phyloP scores from a whole-genome alignment of 2,888 invertebrate genomes.

The Geophilus truncorum region DNA sequence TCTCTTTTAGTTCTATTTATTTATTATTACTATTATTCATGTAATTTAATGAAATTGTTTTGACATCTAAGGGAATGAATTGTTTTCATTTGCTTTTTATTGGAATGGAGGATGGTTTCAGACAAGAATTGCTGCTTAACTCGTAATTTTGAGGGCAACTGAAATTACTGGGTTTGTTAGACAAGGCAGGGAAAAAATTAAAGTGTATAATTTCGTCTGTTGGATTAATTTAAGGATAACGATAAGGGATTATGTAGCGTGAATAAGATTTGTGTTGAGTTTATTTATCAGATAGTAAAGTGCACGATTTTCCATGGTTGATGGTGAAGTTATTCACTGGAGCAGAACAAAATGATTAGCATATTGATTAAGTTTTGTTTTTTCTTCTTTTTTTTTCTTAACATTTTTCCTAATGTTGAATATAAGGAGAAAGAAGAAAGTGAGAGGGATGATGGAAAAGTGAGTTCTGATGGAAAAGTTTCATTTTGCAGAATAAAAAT shows the following conservation, averaged over 20 bases:
- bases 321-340: constrained; percentile 18
- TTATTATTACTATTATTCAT: too few relatives aligned
- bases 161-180: neutral
- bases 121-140: neutral
- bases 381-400: neutral
- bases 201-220: constrained; percentile 10
- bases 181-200: neutral
- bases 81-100: neutral
- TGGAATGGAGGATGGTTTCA: neutral
- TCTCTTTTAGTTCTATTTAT: too few relatives aligned
- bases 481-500: neutral
- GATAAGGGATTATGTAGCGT: constrained; percentile 25
- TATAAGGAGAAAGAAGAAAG: neutral
- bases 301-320: constrained; percentile 25
- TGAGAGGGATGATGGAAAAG: neutral
- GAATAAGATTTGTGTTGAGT: constrained; percentile 17
- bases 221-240: constrained; percentile 25
- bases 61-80: neutral
- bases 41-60: too few relatives aligned
- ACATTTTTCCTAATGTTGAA: constrained; percentile 18
- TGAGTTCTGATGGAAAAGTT: constrained; percentile 1
- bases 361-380: constrained; percentile 13
- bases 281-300: constrained; percentile 20
- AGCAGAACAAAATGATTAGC: constrained; percentile 23
- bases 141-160: neutral